Evolutionary conservation across 2,888 invertebrate genomes (phyloP), one percentile per base, ranked within the genome.

Genomic region (Pandemis heparana): DNA sequence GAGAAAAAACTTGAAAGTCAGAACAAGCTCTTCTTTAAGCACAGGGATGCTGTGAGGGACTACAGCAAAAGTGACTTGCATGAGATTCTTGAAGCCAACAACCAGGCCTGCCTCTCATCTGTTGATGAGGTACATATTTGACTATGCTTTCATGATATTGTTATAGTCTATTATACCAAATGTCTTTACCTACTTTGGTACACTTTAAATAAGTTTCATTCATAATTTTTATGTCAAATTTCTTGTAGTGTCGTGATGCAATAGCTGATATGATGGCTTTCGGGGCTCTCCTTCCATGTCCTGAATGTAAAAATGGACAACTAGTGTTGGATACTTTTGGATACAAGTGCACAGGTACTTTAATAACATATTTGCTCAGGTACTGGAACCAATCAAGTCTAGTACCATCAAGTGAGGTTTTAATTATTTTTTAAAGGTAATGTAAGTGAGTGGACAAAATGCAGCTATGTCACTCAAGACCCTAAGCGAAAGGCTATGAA

Each of bases 391-490:
- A 32, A 32, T 32, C 23, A 32, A 32, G 23, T 32, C 23, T 32
- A 32, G 4, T 32, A 32, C 23, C 23, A 32, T 32, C 23, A 32
- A 32, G 23, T 32, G 4, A 32, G 1, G 23, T 32, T 32, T 32
- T 48, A 16, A 63, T 53, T 14, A 14, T 48, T 56, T 51, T 51
- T n/a, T 71, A 73, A 82, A 89, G 96, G 96, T 41, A 94, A 97
- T 85, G 81, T 97, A 46, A 97, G 96, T 12, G 99, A 98, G 85
- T 99, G 98, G 98, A 97, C 97, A 0, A 98, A 97, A 88, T 99
- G 99, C 88, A 95, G 95, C 70, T 95, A 96, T 81, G 87, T 96
- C 5, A 95, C 96, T 0, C 96, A 96, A 80, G 95, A 96, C 59
- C 99, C 99, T 0, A 94, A 96, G 76, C 95, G 99, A 74, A 93